phyloP scores from a whole-genome alignment of 2,113 vertebrate species.

The Nyctibius bracteatus region DNA sequence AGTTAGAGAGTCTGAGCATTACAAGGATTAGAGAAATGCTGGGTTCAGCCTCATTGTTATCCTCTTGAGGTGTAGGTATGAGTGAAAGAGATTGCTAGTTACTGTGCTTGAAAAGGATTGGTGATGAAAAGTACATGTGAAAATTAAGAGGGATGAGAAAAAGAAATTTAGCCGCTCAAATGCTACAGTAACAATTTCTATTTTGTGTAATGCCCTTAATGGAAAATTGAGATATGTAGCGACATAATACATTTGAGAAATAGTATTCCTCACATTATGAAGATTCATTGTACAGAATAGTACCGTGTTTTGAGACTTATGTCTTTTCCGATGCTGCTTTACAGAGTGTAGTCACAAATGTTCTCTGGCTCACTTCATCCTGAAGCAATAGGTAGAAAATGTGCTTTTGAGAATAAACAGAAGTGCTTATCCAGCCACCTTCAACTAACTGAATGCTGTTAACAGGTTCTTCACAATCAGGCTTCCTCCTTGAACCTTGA shows the following conservation, averaged over 20 bases:
- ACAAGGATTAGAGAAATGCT: background rate
- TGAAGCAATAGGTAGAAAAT: background rate
- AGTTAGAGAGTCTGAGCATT: background rate
- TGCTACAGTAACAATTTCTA: background rate
- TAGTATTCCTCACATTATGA: background rate
- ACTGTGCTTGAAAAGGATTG: background rate
- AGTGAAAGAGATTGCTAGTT: background rate
- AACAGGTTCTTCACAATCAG: background rate
- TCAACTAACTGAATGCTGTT: background rate
- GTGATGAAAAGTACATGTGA: background rate
- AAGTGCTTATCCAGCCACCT: background rate
- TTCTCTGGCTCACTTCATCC: background rate
- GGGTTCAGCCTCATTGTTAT: background rate
- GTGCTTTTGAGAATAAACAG: background rate
- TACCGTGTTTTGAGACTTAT: background rate
- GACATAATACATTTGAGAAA: background rate
- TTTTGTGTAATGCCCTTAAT: background rate
- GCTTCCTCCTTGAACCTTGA: background rate
- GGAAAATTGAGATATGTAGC: background rate
- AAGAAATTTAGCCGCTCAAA: background rate
- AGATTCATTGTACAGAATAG: background rate
- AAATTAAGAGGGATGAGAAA: background rate
- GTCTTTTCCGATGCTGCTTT: background rate
- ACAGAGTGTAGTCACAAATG: background rate
- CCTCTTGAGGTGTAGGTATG: background rate